Base-by-base conservation (phyloP, 1,140 invertebrate species). In the Panagrolaimus sp. region DNA sequence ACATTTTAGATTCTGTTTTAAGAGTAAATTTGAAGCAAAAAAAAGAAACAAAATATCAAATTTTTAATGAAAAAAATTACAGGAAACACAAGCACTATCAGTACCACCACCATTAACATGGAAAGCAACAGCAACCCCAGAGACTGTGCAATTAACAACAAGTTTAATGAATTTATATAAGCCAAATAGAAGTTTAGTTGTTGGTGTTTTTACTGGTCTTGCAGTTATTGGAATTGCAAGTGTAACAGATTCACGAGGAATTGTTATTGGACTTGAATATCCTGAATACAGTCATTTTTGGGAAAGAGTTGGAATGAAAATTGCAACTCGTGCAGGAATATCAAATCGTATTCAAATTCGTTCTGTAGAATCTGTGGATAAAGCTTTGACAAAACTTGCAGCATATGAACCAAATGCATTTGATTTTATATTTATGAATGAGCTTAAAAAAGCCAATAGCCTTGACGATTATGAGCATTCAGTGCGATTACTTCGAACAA, bases 351-450 rank as follows among this genome's bases (percentile, higher is more conserved):
- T 75, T 67, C 73, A 75, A 71, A 57, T 73, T 48, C 45, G 73
- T 62, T 67, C 73, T 5, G 66, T 74, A 11, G 73, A 75, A 62
- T 47, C 27, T 8, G 69, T 74, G 1, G 72, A 75, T 65, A 73
- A 65, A 47, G 70, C 72, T 14, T 48, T 75, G 1, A 68, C 66
- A 5, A 57, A 70, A 47, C 42, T 75, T 14, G 68, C 72, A 3
- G 63, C 69, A 9, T 71, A 65, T 57, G 73, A 75, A 27, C 72
- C 73, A 9, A 75, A 71, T 57, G 73, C 73, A 13, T 75, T 75
- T 61, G 73, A 75, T 38, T 75, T 75, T 66, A 68, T 75, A 9
- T 72, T 75, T 44, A 25, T 75, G 44, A 66, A 75, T 66, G 73
- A 75, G 27, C 63, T 71, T 25, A 70, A 74, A 63, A 20, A 69